Base-by-base conservation (phyloP, 1,140 invertebrate species). In the Hydropsyche tenuis region DNA sequence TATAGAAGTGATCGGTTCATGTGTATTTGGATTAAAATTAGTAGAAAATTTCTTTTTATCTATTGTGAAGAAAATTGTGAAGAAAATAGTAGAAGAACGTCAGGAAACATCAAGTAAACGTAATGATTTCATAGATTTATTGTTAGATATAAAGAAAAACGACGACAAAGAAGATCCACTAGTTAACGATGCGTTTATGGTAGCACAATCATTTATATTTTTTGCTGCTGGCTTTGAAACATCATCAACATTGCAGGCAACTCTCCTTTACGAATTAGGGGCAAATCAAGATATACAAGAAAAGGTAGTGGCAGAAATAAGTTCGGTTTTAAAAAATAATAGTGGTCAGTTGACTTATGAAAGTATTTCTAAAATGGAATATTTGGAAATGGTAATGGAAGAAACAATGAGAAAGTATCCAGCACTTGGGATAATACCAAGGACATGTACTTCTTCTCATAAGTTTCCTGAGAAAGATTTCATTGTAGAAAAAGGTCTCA, bases 1-100 rank as follows among this genome's bases (percentile, higher is more conserved):
- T 0, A 89, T 89, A 23, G 90, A 92, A 75, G 81, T 89, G 0
- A 89, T 91, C 23, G 86, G 84, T 1, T 83, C 81, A 4, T 87
- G 86, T 51, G 87, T 86, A 4, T 91, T 89, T 76, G 90, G 90
- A 0, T 79, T 88, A 14, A 79, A 86, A 4, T 82, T 84, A 65
- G 76, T 87, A 0, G 85, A 79, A 37, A 71, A 80, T 0, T 88
- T 88, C 76, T 87, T 88, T 73, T 76, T 82, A 0, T 3, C 30
- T 37, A 37, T 9, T 37, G 30, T 37, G 3, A 37, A n/a, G n/a
- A 78, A 78, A 0, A 75, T 85, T 0, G 80, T 88, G 3, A 78
- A 77, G n/a, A 80, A 85, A 4, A 85, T 85, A 0, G 80, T 87
- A 9, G 22, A 3, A 48, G 2, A 68, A 14, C 14, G 68, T 9